Conservation (phyloP, 2,113 vertebrate species). For the Lipotes vexillifer region DNA sequence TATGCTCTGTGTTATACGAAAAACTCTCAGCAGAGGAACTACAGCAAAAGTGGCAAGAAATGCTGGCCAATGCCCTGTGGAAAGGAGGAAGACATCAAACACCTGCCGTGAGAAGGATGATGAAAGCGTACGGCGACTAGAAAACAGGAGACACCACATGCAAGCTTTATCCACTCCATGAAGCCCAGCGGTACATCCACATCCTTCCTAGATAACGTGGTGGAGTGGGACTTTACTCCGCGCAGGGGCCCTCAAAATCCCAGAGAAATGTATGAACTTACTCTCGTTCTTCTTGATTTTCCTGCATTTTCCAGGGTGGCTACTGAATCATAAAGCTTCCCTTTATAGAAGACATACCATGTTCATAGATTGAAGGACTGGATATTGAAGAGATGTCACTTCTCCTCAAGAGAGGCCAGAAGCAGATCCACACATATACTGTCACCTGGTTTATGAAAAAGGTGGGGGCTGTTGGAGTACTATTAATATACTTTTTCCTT, state of each 20-base stretch:
- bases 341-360: constrained; percentile 40
- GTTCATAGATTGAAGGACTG: not conserved
- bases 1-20: not conserved
- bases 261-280: not conserved
- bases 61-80: not conserved
- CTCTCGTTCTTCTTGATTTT: not conserved
- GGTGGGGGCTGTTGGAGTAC: not conserved
- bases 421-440: not conserved
- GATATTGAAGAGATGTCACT: not conserved
- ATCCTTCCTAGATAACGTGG: not conserved
- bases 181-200: not conserved
- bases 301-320: not conserved
- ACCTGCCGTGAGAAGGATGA: not conserved
- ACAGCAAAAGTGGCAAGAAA: not conserved
- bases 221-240: not conserved
- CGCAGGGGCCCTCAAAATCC: not conserved
- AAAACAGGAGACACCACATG: not conserved
- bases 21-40: not conserved
- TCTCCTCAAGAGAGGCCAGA: not conserved
- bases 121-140: not conserved
- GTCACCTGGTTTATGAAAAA: not conserved
- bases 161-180: not conserved
- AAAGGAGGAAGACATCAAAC: not conserved
- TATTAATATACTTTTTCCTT: not conserved
- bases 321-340: not conserved